Evolutionary conservation across 2,888 invertebrate species (phyloP), one percentile per base, ranked within the genome.

Genomic region (Trachelus stipa): DNA sequence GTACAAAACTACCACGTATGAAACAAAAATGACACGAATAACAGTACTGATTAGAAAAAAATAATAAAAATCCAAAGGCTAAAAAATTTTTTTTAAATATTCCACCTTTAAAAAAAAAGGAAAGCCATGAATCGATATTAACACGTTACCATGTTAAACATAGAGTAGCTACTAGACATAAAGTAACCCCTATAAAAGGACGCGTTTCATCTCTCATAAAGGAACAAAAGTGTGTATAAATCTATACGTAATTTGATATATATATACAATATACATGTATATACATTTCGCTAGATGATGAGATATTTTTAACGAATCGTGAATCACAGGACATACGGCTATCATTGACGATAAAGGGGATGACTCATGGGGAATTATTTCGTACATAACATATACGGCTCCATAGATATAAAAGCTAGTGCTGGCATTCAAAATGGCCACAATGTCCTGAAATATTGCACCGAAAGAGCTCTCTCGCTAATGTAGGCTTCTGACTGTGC

Each of bases 251-350:
- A 23, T 2, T 56, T 15, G 23, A 23, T 6, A 56, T 56, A 23
- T 40, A 40, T 9, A 23, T 40, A 12, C 4, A 37, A 40, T 9
- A 23, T 40, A 12, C 4, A 37, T 12, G 3, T 12, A 12, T 4
- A 12, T 6, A 15, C 6, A 15, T 40, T 15, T 40, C 15, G 6
- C 40, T 78, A 81, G 80, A 78, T 79, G 80, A 83, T 80, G 80
- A 83, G 82, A 83, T 82, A 86, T 84, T 83, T 85, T 80, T 80
- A 81, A 83, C 75, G 77, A 79, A 80, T 80, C 77, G 71, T 80
- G 74, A 77, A 74, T 78, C 79, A 75, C 73, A 68, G 79, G 76
- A 33, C 78, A 69, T 78, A 2, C 80, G 77, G 37, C 79, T 68
- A 74, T 79, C 81, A 34, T 80, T 81, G 71, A 77, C 81, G 73